Percentiles rank a stretch among this genome's conserved stretches.
Evolutionary conservation across 2,113 vertebrate species (phyloP).

Genomic region (Tonatia bakeri): DNA sequence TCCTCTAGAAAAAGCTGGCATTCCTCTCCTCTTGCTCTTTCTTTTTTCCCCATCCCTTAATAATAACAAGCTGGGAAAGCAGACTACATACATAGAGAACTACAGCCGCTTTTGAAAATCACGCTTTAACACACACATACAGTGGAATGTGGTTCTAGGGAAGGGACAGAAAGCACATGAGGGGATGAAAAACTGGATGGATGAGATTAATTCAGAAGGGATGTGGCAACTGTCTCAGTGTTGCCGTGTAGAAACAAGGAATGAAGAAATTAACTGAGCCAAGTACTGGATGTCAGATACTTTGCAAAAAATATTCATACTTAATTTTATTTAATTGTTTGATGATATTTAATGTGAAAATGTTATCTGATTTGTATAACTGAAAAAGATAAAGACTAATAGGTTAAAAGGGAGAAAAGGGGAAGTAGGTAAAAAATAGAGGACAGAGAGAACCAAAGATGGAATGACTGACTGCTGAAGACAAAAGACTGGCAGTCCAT

Average conservation of each 20-base stretch:
- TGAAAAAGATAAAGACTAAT: not conserved
- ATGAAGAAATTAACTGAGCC: not conserved
- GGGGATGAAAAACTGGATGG: not conserved
- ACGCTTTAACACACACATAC: not conserved
- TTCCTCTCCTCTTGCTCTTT: slow-evolving; percentile 28
- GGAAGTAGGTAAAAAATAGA: not conserved
- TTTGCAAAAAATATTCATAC: not conserved
- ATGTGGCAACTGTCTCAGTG: not conserved
- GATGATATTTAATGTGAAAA: not conserved
- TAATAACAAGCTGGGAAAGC: slow-evolving; percentile 39
- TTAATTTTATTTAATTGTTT: not conserved
- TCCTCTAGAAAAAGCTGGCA: slow-evolving; percentile 68
- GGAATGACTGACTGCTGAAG: not conserved
- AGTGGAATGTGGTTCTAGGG: not conserved
- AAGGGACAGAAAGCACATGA: not conserved
- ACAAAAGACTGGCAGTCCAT: not conserved
- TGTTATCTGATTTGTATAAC: not conserved
- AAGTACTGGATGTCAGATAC: not conserved
- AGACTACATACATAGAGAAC: not conserved
- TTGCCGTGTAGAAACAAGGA: not conserved
- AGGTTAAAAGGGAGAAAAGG: not conserved
- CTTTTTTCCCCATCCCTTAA: not conserved
- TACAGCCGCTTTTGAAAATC: not conserved
- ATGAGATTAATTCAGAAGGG: not conserved
- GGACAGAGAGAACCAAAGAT: not conserved